A percentile compares a stretch with the other conserved stretches of the same genome.
These are phyloP conservation scores for Halcyon senegalensis DNA, from an alignment of 2,113 vertebrate species.

Conservation along the genomic window DNA sequence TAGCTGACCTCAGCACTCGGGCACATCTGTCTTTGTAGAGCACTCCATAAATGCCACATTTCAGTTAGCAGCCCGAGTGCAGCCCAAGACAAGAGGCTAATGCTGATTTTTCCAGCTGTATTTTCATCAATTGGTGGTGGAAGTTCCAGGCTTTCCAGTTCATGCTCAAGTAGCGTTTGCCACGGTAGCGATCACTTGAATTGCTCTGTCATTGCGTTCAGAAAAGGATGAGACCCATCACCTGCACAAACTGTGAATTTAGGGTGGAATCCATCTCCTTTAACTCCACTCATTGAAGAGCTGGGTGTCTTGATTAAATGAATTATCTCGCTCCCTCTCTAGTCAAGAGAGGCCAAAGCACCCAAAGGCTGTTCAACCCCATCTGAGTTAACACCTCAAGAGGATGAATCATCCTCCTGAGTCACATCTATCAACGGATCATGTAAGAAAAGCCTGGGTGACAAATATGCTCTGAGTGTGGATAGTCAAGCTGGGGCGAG, in stretches of 20 bases:
- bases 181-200: neutral
- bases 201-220: neutral
- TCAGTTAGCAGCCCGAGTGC: neutral
- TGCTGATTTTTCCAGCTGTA: neutral
- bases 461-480: neutral
- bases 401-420: neutral
- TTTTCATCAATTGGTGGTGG: neutral
- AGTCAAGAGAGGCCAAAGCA: rapidly evolving
- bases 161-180: neutral
- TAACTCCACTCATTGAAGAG: neutral
- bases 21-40: neutral
- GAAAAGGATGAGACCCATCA: neutral
- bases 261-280: neutral
- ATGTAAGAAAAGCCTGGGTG: neutral
- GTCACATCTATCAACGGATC: neutral
- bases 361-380: neutral
- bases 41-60: neutral
- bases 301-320: neutral
- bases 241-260: neutral
- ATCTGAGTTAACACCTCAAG: neutral
- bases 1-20: neutral
- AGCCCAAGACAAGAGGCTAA: neutral
- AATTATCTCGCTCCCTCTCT: neutral
- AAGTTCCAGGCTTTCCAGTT: neutral
- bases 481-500: neutral